Evolutionary conservation across 2,113 vertebrate genomes (phyloP).

Genomic region (Pimephales promelas): DNA sequence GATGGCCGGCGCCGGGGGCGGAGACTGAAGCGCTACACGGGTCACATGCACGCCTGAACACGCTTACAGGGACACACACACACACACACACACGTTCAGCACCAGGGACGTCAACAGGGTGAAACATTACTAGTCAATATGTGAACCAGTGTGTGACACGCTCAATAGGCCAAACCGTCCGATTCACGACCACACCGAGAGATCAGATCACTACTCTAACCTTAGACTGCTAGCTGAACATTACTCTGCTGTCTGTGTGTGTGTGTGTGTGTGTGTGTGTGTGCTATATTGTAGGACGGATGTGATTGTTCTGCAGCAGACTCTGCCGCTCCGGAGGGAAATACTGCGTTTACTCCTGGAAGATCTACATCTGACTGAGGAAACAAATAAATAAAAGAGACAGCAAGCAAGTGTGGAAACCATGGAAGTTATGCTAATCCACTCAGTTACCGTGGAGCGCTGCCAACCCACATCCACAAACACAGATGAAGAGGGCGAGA

Average conservation of each 20-base stretch:
- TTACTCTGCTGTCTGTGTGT: too few species aligned
- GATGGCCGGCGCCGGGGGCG: too few species aligned
- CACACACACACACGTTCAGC: not conserved
- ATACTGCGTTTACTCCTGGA: slow-evolving; percentile 8
- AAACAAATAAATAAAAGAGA: slow-evolving; percentile 44
- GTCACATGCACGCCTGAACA: slow-evolving; percentile 72
- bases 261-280: not conserved
- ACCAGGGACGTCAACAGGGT: not conserved
- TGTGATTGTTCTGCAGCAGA: not conserved
- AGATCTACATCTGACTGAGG: slow-evolving; percentile 30
- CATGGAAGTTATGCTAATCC: slow-evolving; percentile 38
- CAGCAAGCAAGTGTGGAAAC: slow-evolving; percentile 26
- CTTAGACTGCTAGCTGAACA: too few species aligned
- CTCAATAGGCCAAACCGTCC: not conserved
- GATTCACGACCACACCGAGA: too few species aligned
- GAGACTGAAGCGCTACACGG: slow-evolving; percentile 62
- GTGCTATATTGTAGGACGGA: not conserved
- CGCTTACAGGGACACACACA: not conserved
- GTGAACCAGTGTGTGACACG: not conserved
- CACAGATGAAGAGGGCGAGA: slow-evolving; percentile 2
- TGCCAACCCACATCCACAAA: slow-evolving; percentile 18
- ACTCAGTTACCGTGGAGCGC: slow-evolving; percentile 19
- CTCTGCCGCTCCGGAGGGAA: not conserved
- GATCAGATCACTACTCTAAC: too few species aligned
- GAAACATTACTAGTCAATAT: not conserved